Percentiles rank a stretch among this genome's conserved stretches.
phyloP scores from a whole-genome alignment of 2,113 vertebrate genomes.

The Suricata suricatta region DNA sequence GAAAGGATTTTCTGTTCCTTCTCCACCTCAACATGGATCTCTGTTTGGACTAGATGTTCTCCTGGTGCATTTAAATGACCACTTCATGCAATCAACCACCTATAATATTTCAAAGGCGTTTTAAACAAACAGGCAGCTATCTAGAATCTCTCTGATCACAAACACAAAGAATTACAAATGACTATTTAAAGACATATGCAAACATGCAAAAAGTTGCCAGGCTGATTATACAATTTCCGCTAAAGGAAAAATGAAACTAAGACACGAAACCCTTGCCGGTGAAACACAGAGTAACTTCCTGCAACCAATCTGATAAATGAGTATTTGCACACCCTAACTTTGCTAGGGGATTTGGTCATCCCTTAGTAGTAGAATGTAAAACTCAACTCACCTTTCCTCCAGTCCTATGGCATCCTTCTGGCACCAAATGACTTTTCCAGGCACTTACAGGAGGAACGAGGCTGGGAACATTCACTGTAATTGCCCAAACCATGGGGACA shows the following conservation, averaged over 20 bases:
- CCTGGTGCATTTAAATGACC: background rate
- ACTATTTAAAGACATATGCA: background rate
- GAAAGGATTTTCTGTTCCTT: background rate
- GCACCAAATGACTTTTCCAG: background rate
- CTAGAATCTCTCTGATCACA: constrained; percentile 5
- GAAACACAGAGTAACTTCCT: background rate
- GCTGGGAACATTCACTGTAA: background rate
- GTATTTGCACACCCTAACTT: background rate
- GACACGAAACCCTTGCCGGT: background rate
- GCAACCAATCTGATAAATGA: background rate
- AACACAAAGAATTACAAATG: constrained; percentile 34
- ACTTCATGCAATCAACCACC: background rate
- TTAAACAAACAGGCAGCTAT: constrained; percentile 1
- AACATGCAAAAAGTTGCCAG: background rate
- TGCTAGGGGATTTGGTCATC: background rate
- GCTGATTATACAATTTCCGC: constrained; percentile 15
- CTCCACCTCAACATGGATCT: background rate
- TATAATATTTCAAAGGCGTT: constrained; percentile 14
- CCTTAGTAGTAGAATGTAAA: background rate
- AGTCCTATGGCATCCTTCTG: background rate
- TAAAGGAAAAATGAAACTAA: constrained; percentile 39
- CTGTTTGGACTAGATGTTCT: background rate
- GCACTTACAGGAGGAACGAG: background rate
- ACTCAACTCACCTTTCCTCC: background rate
- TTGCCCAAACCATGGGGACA: background rate